Conservation (phyloP, 1,140 invertebrate genomes). For the Pteromalus puparum region DNA sequence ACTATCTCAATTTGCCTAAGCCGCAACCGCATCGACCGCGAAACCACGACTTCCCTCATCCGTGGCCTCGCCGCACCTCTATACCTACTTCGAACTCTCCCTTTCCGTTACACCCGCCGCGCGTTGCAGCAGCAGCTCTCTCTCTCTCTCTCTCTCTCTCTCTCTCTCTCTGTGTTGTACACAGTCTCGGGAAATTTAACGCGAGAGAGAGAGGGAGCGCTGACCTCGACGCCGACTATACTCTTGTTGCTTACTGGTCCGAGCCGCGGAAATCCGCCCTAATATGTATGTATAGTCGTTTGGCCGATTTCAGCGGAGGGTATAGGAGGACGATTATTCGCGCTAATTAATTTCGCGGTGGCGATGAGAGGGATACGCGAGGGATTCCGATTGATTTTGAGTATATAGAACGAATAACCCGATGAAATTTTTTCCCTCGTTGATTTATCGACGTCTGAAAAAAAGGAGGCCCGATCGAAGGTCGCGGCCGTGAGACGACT, state of each 20-base stretch:
- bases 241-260: slow-evolving; percentile 1
- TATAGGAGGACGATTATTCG: neutral
- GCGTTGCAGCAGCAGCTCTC: neutral
- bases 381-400: no score
- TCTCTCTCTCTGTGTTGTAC: neutral
- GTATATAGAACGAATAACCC: no score
- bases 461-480: no score
- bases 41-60: slow-evolving; percentile 71
- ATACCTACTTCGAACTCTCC: neutral
- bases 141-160: no score
- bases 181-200: slow-evolving; percentile 10
- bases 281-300: no score
- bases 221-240: neutral
- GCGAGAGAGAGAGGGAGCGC: neutral
- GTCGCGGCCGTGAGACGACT: no score
- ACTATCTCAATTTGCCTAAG: slow-evolving; percentile 76
- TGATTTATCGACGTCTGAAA: no score
- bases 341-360: slow-evolving; percentile 41
- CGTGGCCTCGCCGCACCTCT: slow-evolving; percentile 33
- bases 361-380: neutral
- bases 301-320: neutral
- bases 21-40: slow-evolving; percentile 72
- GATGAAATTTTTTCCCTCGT: no score
- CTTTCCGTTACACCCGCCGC: slow-evolving; percentile 29
- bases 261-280: slow-evolving; percentile 18